Percentiles rank a stretch among this genome's conserved stretches.
These are phyloP conservation scores for Callaeas wilsoni DNA, from an alignment of 2,113 vertebrate species.

Conservation along the genomic window DNA sequence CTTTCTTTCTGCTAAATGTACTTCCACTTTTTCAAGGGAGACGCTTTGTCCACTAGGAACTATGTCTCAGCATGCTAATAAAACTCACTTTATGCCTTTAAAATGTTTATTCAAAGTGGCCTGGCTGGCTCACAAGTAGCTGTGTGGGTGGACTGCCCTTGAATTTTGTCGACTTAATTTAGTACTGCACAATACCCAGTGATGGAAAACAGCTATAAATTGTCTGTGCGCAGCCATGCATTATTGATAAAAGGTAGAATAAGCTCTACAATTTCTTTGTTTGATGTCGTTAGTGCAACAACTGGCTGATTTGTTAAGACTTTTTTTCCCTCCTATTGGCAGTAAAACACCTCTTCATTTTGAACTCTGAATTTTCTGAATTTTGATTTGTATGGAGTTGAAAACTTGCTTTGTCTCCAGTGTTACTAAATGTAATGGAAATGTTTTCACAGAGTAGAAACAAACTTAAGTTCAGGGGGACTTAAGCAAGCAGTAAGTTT, in stretches of 20 bases:
- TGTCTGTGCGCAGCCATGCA: slow-evolving; percentile 60
- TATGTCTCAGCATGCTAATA: slow-evolving; percentile 56
- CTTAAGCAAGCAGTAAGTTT: background rate
- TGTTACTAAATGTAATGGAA: background rate
- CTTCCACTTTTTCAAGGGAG: background rate
- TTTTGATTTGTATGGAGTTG: background rate
- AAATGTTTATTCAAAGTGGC: slow-evolving; percentile 58
- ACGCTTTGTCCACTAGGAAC: background rate
- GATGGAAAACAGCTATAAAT: slow-evolving; percentile 70
- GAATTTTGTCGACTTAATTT: slow-evolving; percentile 67
- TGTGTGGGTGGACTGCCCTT: slow-evolving; percentile 69
- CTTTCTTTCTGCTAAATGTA: background rate
- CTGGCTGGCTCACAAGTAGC: slow-evolving; percentile 56
- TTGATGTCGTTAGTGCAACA: slow-evolving; percentile 58
- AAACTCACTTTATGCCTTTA: slow-evolving; percentile 51
- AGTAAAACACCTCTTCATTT: slow-evolving; percentile 36
- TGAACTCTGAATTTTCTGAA: background rate
- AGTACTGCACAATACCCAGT: slow-evolving; percentile 56
- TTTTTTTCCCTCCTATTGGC: background rate
- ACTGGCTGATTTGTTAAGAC: slow-evolving; percentile 49
- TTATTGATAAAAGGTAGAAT: slow-evolving; percentile 58
- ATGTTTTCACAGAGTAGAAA: background rate
- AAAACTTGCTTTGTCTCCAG: background rate
- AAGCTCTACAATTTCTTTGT: slow-evolving; percentile 59
- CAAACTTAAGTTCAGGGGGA: background rate